Evolutionary conservation across 2,113 vertebrate species (phyloP).

Genomic region (Syngnathus scovelli): DNA sequence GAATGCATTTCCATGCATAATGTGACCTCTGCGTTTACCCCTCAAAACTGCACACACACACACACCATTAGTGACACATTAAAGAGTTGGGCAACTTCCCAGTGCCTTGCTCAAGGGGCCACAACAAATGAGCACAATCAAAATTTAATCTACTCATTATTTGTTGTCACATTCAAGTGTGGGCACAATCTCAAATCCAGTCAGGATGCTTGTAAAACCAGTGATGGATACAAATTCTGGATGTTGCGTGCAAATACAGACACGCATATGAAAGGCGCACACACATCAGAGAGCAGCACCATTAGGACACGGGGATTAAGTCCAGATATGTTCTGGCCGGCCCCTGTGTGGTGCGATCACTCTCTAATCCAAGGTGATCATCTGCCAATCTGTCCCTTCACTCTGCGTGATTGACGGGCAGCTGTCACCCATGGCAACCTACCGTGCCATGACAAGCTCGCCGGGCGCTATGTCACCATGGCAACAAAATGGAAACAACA

Average conservation of each 20-base stretch:
- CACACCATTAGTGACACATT: neutral
- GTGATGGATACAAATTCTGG: neutral
- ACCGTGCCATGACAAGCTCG: conserved; percentile 40
- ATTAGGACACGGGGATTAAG: conserved; percentile 48
- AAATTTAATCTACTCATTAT: neutral
- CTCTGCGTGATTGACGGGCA: conserved; percentile 64
- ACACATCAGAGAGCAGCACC: conserved; percentile 20
- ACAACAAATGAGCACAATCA: neutral
- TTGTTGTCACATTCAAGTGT: neutral
- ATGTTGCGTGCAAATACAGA: neutral
- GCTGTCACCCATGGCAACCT: conserved; percentile 63
- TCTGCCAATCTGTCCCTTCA: conserved; percentile 57
- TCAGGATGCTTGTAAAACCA: neutral
- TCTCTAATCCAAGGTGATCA: conserved; percentile 65
- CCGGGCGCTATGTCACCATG: conserved; percentile 42
- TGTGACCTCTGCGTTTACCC: neutral
- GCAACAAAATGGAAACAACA: conserved; percentile 59
- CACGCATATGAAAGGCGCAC: conserved; percentile 15
- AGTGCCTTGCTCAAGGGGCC: neutral
- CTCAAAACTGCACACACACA: neutral
- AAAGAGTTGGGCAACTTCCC: neutral
- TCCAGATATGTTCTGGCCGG: conserved; percentile 39
- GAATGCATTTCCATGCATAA: conserved; percentile 3
- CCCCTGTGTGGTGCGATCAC: conserved; percentile 31
- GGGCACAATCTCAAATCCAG: neutral